A percentile compares a stretch with the other conserved stretches of the same genome.
These are phyloP conservation scores for Hetaerina titia DNA, from an alignment of 2,888 invertebrate species.

Conservation along the genomic window DNA sequence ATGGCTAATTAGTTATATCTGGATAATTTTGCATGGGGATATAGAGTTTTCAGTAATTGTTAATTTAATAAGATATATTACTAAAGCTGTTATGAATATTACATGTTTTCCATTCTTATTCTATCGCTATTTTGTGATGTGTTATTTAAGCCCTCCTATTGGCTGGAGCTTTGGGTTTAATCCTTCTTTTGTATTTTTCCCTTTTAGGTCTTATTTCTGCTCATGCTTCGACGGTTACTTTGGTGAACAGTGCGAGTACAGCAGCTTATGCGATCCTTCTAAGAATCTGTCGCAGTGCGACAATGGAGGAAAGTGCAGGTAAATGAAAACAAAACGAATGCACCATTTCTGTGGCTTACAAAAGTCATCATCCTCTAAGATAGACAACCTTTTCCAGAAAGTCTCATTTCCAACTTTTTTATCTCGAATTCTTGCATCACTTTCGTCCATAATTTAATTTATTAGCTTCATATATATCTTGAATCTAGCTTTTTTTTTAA, in stretches of 20 bases:
- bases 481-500: too few species aligned
- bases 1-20: too few species aligned
- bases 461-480: too few species aligned
- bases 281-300: conserved; percentile 84
- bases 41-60: neutral
- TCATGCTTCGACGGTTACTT: conserved; percentile 90
- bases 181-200: conserved; percentile 58
- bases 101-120: neutral
- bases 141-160: too few species aligned
- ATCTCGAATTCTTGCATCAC: too few species aligned
- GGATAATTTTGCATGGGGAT: too few species aligned
- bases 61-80: neutral
- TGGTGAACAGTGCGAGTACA: conserved; percentile 88
- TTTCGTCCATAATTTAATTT: too few species aligned
- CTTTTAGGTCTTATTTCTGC: conserved; percentile 87
- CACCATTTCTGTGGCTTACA: conserved; percentile 34
- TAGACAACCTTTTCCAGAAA: neutral
- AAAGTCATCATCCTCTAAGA: conserved; percentile 42
- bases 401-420: too few species aligned
- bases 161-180: too few species aligned
- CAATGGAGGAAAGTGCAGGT: conserved; percentile 93
- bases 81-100: neutral
- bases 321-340: conserved; percentile 74
- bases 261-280: conserved; percentile 84
- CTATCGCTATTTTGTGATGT: neutral